Conservation (phyloP, 2,888 invertebrate species). For the Pegoplata infirma region DNA sequence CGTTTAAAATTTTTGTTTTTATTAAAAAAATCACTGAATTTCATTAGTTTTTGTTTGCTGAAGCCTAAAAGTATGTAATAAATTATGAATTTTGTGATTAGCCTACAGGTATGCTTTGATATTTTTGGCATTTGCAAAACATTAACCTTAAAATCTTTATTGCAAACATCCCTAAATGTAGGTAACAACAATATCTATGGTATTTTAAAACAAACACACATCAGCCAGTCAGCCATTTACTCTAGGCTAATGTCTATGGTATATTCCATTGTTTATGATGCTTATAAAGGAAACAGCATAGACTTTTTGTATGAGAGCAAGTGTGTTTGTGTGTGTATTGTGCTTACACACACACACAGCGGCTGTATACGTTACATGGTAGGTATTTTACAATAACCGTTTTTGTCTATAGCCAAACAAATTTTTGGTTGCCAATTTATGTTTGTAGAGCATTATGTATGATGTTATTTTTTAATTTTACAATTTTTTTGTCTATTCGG, state of each 20-base stretch:
- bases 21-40: neutral
- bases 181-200: neutral
- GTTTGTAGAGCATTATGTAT: too few relatives aligned
- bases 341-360: too few relatives aligned
- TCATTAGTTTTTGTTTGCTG: neutral
- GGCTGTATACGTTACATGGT: too few relatives aligned
- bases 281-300: neutral
- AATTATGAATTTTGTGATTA: conserved; percentile 11
- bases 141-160: conserved; percentile 5
- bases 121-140: conserved; percentile 6
- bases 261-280: neutral
- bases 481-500: too few relatives aligned
- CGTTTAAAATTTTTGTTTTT: neutral
- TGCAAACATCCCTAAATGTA: neutral
- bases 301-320: too few relatives aligned
- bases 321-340: neutral
- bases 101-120: conserved; percentile 9
- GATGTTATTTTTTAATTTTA: too few relatives aligned
- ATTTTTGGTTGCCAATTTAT: too few relatives aligned
- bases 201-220: neutral
- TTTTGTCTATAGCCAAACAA: too few relatives aligned
- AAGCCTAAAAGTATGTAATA: conserved; percentile 31
- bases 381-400: too few relatives aligned
- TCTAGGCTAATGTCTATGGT: neutral
- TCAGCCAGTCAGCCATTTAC: neutral